A percentile compares a stretch with the other conserved stretches of the same genome.
These are phyloP conservation scores for Polypedilum vanderplanki DNA, from an alignment of 1,140 invertebrate species.

Conservation along the genomic window DNA sequence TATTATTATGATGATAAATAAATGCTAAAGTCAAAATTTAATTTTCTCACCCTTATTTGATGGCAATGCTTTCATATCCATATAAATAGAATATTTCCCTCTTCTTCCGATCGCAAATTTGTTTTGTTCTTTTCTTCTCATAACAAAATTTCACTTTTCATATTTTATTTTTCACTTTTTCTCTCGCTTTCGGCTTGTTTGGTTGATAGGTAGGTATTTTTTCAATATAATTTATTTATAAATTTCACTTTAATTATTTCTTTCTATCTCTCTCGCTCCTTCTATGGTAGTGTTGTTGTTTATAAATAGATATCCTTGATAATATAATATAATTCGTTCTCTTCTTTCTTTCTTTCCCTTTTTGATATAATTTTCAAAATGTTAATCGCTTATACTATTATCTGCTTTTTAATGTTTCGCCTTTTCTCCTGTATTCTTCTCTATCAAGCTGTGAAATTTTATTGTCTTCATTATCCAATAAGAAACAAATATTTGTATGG, in stretches of 20 bases:
- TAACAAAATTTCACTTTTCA: background rate
- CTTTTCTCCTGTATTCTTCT: background rate
- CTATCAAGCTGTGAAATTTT: conserved; percentile 1
- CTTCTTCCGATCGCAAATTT: background rate
- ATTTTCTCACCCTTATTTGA: conserved; percentile 18
- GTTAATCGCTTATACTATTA: background rate
- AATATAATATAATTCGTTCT: background rate
- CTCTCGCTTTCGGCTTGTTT: too few relatives aligned
- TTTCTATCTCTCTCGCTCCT: background rate
- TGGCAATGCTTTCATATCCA: conserved; percentile 6
- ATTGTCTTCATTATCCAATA: conserved; percentile 19
- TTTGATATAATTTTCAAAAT: background rate
- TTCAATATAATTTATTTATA: background rate
- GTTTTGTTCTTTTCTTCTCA: background rate
- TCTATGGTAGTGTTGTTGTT: background rate
- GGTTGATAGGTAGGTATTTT: background rate
- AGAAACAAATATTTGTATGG: background rate
- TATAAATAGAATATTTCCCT: background rate
- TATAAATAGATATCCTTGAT: conserved; percentile 2
- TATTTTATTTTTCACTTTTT: background rate
- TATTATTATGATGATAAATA: background rate
- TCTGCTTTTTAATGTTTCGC: conserved; percentile 3
- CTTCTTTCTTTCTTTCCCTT: background rate
- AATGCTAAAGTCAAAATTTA: conserved; percentile 7
- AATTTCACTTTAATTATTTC: background rate